These are phyloP conservation scores for Carettochelys insculpta DNA, from an alignment of 2,113 vertebrate genomes.

Conservation along the genomic window DNA sequence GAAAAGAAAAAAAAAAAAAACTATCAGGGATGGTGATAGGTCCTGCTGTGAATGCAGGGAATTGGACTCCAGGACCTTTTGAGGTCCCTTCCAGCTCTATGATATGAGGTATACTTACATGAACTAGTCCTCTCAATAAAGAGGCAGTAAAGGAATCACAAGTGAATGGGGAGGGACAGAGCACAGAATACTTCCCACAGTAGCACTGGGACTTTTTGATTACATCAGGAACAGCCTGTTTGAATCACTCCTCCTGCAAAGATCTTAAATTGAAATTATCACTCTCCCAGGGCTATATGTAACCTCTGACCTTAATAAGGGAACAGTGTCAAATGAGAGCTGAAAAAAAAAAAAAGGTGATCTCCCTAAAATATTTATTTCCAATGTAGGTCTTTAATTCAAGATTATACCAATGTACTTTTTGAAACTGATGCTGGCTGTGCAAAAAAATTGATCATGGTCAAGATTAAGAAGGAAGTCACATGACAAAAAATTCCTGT, in stretches of 20 bases:
- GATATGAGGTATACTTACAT: too few relatives aligned
- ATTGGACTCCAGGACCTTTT: too few relatives aligned
- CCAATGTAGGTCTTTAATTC: not conserved
- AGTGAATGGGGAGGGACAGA: too few relatives aligned
- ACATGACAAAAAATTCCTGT: not conserved
- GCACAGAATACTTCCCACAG: not conserved
- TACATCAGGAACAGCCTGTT: not conserved
- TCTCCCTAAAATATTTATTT: conserved; percentile 2
- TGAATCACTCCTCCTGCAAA: not conserved
- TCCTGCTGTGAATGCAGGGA: too few relatives aligned
- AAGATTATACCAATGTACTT: not conserved
- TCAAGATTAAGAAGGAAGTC: not conserved
- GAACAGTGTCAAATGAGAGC: not conserved
- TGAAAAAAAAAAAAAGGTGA: not conserved
- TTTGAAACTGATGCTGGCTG: not conserved
- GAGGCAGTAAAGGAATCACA: not conserved
- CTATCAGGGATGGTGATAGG: too few relatives aligned
- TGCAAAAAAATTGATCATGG: not conserved
- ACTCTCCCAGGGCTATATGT: conserved; percentile 3
- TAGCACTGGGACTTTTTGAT: not conserved
- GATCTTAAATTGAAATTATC: conserved; percentile 1
- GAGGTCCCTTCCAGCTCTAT: too few relatives aligned
- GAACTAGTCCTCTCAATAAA: not conserved
- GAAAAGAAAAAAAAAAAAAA: too few relatives aligned
- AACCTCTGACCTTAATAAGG: conserved; percentile 22